These are phyloP conservation scores for Schrankia costaestrigalis DNA, from an alignment of 2,888 invertebrate species.

Conservation along the genomic window DNA sequence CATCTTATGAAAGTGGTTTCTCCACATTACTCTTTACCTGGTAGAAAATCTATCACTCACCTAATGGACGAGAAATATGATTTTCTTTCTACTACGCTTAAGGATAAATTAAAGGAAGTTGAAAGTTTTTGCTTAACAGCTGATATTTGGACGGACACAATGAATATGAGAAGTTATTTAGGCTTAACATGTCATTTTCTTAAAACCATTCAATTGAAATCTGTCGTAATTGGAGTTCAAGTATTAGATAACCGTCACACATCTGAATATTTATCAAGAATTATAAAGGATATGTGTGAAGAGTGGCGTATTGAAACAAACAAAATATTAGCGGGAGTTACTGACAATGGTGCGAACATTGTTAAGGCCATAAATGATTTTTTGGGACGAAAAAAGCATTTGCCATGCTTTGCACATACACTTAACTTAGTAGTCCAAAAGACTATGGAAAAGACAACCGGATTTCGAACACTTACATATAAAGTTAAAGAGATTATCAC, in stretches of 20 bases:
- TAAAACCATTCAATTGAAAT: conserved; percentile 17
- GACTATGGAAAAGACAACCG: conserved; percentile 2
- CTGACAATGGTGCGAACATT: conserved; percentile 30
- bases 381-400: conserved; percentile 22
- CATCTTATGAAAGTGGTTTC: conserved; percentile 14
- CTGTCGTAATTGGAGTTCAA: conserved; percentile 17
- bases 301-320: conserved; percentile 16
- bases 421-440: conserved; percentile 6
- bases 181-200: conserved; percentile 22
- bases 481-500: conserved; percentile 8
- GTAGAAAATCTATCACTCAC: conserved; percentile 15
- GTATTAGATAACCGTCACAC: conserved; percentile 19
- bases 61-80: conserved; percentile 22
- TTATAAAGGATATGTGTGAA: conserved; percentile 18
- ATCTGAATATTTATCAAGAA: conserved; percentile 19
- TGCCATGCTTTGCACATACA: conserved; percentile 18
- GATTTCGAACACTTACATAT: conserved; percentile 2
- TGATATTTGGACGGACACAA: conserved; percentile 16
- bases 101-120: conserved; percentile 16
- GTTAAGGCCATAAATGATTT: conserved; percentile 24
- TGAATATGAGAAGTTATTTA: conserved; percentile 18
- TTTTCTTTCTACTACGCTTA: conserved; percentile 15
- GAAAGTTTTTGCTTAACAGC: conserved; percentile 16
- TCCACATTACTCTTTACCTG: conserved; percentile 15
- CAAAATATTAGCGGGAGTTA: conserved; percentile 26